Evolutionary conservation across 2,888 invertebrate genomes (phyloP).

Genomic region (Pseudanteris insignis): DNA sequence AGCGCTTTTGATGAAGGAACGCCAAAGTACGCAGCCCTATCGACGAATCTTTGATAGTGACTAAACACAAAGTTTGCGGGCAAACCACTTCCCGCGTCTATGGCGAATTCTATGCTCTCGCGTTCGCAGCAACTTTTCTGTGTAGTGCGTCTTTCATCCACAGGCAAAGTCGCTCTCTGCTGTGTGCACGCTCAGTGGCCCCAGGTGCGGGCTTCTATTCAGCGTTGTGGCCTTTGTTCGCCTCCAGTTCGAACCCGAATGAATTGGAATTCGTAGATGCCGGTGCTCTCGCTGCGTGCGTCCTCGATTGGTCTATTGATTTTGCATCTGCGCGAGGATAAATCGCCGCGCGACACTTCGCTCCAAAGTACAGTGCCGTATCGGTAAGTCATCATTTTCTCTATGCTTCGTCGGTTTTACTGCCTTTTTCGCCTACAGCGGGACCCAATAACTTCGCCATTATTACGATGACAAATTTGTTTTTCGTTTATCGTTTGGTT

Average conservation of each 20-base stretch:
- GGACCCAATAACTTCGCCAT: slow-evolving; percentile 18
- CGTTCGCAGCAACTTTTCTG: too few relatives aligned
- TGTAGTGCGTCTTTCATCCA: too few relatives aligned
- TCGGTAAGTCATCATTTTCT: slow-evolving; percentile 31
- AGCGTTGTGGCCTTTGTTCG: slow-evolving; percentile 19
- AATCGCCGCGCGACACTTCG: slow-evolving; percentile 31
- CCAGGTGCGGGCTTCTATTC: slow-evolving; percentile 28
- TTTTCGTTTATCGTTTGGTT: too few relatives aligned
- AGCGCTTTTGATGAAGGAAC: too few relatives aligned
- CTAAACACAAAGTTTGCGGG: too few relatives aligned
- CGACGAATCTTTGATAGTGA: too few relatives aligned
- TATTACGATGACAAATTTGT: slow-evolving; percentile 35
- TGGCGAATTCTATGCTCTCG: too few relatives aligned
- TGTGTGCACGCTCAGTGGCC: slow-evolving; percentile 7
- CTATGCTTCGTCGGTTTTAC: slow-evolving; percentile 6
- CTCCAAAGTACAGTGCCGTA: slow-evolving; percentile 15
- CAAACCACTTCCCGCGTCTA: too few relatives aligned
- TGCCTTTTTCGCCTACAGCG: too few relatives aligned
- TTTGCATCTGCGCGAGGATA: slow-evolving; percentile 36
- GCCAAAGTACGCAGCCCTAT: too few relatives aligned
- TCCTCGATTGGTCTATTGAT: slow-evolving; percentile 39
- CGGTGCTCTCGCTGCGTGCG: slow-evolving; percentile 19
- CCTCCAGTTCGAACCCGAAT: slow-evolving; percentile 13
- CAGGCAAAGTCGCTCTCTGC: too few relatives aligned
- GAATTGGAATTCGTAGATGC: slow-evolving; percentile 11